Percentiles rank a stretch among this genome's conserved stretches.
These are phyloP conservation scores for Anolis carolinensis DNA, from an alignment of 2,113 vertebrate species.

Conservation along the genomic window DNA sequence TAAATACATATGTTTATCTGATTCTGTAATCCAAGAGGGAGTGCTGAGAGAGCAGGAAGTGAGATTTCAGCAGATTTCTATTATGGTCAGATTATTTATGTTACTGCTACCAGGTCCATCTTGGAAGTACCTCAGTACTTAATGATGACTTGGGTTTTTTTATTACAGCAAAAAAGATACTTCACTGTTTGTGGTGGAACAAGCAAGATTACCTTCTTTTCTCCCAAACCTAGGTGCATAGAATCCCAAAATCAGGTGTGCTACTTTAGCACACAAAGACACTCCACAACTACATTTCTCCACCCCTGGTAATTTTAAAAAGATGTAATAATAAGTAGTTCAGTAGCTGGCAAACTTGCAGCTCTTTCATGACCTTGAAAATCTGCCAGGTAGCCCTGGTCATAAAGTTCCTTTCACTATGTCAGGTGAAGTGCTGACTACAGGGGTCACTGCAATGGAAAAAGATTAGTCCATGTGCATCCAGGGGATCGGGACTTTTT, in stretches of 20 bases:
- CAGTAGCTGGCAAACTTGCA: neutral
- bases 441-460: neutral
- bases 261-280: too few species aligned
- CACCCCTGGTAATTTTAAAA: too few species aligned
- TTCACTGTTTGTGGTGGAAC: neutral
- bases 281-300: too few species aligned
- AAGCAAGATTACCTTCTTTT: neutral
- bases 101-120: neutral
- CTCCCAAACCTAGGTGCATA: neutral
- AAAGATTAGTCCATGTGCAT: neutral
- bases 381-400: neutral
- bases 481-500: neutral
- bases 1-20: conserved; percentile 22
- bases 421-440: neutral
- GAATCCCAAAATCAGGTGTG: neutral
- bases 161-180: neutral
- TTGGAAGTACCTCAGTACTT: neutral
- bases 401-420: neutral
- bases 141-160: neutral
- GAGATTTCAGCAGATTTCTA: neutral
- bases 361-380: neutral
- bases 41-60: neutral
- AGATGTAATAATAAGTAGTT: neutral
- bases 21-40: neutral
- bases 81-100: neutral